These are phyloP conservation scores for Anagyrus pseudococci DNA, from an alignment of 2,888 invertebrate species.

Conservation along the genomic window DNA sequence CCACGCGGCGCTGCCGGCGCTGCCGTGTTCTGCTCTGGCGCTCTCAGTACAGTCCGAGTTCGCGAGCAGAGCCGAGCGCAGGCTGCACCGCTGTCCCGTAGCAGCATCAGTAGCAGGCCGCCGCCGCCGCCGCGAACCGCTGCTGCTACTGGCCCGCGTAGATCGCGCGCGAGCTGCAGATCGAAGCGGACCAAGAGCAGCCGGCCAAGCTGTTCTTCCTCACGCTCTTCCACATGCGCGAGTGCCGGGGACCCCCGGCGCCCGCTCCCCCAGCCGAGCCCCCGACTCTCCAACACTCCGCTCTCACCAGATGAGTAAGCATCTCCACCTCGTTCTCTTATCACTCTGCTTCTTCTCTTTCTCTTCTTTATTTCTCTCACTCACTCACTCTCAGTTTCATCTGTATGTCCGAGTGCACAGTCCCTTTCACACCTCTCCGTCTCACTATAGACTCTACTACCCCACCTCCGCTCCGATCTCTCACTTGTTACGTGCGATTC, in stretches of 20 bases:
- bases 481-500: too few relatives aligned
- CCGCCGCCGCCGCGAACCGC: background rate
- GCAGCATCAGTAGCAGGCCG: background rate
- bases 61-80: background rate
- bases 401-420: too few relatives aligned
- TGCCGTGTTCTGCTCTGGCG: conserved; percentile 1
- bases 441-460: too few relatives aligned
- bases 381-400: too few relatives aligned
- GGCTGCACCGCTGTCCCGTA: background rate
- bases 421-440: too few relatives aligned
- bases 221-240: conserved; percentile 34
- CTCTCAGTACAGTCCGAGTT: conserved; percentile 14
- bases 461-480: too few relatives aligned
- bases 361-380: background rate
- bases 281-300: background rate
- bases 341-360: background rate
- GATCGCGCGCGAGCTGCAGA: too few relatives aligned
- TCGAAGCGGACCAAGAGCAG: too few relatives aligned
- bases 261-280: background rate
- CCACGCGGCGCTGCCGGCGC: background rate
- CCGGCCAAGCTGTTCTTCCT: conserved; percentile 33
- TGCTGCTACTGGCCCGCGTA: too few relatives aligned
- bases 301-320: conserved; percentile 33
- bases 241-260: conserved; percentile 22
- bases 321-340: background rate